Percentiles rank a stretch among this genome's conserved stretches.
These are phyloP conservation scores for Rhynchotus rufescens DNA, from an alignment of 2,797 vertebrate genomes.

Conservation along the genomic window DNA sequence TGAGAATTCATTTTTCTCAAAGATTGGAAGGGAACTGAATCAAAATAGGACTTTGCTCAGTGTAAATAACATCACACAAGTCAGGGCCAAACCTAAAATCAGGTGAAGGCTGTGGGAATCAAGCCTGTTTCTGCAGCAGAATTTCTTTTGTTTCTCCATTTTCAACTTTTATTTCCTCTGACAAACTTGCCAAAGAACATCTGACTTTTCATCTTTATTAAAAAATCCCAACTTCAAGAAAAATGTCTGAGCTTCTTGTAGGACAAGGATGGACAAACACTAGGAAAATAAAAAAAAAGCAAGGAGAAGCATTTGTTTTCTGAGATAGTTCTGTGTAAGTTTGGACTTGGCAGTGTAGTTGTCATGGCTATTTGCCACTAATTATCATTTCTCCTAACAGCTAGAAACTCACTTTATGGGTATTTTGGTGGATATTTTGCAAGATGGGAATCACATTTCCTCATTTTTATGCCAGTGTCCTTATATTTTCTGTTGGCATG, in stretches of 20 bases:
- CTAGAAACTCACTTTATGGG: background rate
- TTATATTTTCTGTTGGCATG: background rate
- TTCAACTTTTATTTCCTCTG: background rate
- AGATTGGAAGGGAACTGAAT: background rate
- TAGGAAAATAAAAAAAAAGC: background rate
- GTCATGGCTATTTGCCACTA: background rate
- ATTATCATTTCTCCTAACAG: background rate
- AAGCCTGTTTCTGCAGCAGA: background rate
- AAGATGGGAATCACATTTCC: background rate
- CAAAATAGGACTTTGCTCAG: background rate
- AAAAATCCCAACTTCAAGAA: background rate
- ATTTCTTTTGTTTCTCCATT: background rate
- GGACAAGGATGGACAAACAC: background rate
- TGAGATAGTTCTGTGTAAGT: background rate
- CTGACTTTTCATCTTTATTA: background rate
- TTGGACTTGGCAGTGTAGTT: background rate
- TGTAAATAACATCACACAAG: background rate
- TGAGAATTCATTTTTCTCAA: background rate
- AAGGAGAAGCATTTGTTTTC: background rate
- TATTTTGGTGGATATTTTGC: background rate
- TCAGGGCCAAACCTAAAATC: background rate
- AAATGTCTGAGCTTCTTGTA: background rate
- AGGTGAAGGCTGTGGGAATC: background rate
- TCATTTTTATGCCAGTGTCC: background rate
- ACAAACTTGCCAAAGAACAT: background rate